Evolutionary conservation across 2,113 vertebrate species (phyloP), one percentile per base, ranked within the genome.

Genomic region (Prunella himalayana): DNA sequence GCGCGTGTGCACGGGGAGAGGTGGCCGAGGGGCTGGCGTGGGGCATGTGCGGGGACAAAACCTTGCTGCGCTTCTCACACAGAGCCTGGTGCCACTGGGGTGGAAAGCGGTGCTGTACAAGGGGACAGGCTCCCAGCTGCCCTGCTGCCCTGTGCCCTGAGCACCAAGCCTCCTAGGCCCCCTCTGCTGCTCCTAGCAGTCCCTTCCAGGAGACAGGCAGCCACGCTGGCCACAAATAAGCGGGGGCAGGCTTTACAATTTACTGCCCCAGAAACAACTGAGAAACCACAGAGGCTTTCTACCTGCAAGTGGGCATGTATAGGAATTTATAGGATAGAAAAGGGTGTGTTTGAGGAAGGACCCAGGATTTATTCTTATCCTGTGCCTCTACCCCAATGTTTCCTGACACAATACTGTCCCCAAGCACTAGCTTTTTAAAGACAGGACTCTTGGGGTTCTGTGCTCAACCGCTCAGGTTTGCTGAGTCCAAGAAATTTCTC

Each of bases 391-490:
- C 30, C 14, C 30, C 47, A 49, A 16, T 4, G 3, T 70, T 71
- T 93, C 35, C 41, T 90, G 39, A 41, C 31, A 8, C 56, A 82
- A 35, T 31, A 54, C 30, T 28, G 18, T n/a, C 6, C 30, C 25
- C 27, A 51, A 53, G 9, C 31, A 44, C 37, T 22, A 45, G 35
- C 11, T 44, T 91, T 90, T 83, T 31, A 19, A 76, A 75, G 19
- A 50, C 25, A 50, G 30, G 57, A 30, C 6, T 90, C 19, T 6
- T 12, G 21, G 28, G 33, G 28, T n/a, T 93, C 59, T 90, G 33
- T 11, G 3, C 35, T 80, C 45, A 65, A 3, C 21, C 0, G 0
- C 31, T 85, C 12, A 2, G 21, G 16, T 82, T 82, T 86, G 3
- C 54, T 71, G 35, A 8, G n/a, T 81, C 49, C 54, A 31, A 28